Evolutionary conservation across 1,140 invertebrate genomes (phyloP).

Genomic region (Ceratosolen solmsi): DNA sequence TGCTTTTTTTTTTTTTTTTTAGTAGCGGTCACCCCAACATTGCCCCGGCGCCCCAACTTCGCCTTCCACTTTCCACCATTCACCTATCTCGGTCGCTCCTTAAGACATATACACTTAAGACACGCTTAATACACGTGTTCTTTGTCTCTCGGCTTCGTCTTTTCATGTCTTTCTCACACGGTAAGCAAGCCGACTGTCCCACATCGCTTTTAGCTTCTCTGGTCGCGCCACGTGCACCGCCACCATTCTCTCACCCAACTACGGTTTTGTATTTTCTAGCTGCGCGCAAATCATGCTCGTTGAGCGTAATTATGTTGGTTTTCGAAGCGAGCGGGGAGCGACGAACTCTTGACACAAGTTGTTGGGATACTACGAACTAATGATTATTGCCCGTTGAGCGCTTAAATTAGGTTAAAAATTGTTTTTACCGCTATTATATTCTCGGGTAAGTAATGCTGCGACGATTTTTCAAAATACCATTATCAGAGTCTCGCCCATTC

Average conservation of each 20-base stretch:
- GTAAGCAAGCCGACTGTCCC: too few species aligned
- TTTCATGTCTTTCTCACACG: slow-evolving; percentile 30
- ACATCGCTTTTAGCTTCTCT: neutral
- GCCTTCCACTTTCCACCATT: too few species aligned
- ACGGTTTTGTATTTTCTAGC: neutral
- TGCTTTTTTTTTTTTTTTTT: too few species aligned
- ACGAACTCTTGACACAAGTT: neutral
- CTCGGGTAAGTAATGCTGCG: too few species aligned
- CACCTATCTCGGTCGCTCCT: too few species aligned
- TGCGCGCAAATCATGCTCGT: neutral
- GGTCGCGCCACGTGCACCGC: neutral
- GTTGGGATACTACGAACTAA: too few species aligned
- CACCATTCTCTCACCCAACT: neutral
- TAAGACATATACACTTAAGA: slow-evolving; percentile 44
- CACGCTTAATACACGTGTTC: slow-evolving; percentile 54
- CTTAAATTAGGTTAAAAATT: too few species aligned
- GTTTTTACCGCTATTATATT: too few species aligned
- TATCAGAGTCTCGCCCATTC: too few species aligned
- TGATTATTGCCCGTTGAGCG: too few species aligned
- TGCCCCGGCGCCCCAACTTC: slow-evolving; percentile 37
- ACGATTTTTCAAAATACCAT: too few species aligned
- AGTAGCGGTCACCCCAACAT: slow-evolving; percentile 39
- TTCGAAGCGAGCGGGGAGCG: neutral
- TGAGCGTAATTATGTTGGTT: neutral
- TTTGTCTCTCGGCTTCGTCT: slow-evolving; percentile 44